Conservation (phyloP, 2,113 vertebrate species). For the Aleadryas rufinucha region DNA sequence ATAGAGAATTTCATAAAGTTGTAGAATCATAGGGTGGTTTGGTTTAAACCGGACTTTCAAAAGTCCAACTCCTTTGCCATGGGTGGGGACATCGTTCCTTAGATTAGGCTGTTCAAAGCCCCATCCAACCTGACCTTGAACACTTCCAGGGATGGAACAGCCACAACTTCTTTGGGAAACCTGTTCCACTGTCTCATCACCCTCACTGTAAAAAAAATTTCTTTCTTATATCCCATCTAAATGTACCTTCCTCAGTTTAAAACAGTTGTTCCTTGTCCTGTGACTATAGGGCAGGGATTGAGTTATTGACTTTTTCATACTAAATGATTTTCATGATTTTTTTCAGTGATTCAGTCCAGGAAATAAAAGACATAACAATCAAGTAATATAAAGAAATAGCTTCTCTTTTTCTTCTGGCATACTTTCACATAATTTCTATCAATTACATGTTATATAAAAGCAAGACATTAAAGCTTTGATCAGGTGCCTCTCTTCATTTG, state of each 20-base stretch:
- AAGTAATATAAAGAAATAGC: neutral
- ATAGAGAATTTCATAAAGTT: neutral
- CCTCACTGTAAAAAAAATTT: neutral
- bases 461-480: neutral
- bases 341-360: neutral
- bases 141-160: neutral
- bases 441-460: neutral
- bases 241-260: neutral
- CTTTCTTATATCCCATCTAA: neutral
- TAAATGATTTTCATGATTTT: neutral
- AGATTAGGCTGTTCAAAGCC: neutral
- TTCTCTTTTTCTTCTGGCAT: neutral
- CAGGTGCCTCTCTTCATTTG: neutral
- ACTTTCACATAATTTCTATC: neutral
- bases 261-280: neutral
- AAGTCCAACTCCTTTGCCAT: neutral
- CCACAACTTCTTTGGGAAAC: neutral
- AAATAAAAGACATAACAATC: neutral
- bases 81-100: neutral
- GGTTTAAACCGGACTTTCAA: neutral
- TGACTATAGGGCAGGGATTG: neutral
- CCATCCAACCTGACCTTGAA: neutral
- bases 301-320: neutral
- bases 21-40: neutral
- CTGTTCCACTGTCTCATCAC: neutral